Base-by-base conservation (phyloP, 1,140 invertebrate genomes). In the Bombus balteatus region DNA sequence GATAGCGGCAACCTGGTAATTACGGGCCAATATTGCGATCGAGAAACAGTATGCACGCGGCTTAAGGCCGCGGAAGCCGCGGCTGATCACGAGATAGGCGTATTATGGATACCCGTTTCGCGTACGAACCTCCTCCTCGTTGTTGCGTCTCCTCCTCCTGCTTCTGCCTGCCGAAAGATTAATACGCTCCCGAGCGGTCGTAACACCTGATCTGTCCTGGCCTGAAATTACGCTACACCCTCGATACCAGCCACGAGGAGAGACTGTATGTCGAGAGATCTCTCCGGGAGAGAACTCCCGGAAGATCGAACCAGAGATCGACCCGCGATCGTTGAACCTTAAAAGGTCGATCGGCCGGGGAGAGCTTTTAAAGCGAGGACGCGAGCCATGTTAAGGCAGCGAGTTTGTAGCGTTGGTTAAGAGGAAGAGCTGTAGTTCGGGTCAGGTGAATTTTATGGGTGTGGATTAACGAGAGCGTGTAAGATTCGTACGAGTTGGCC, bases 61-160 rank as follows among this genome's bases (percentile, higher is more conserved):
- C 87, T 88, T 88, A 70, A 86, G 82, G 74, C 87, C 66, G 87
- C 75, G 82, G 75, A 70, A 84, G 82, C 74, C 32, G 59, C 90
- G 91, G 80, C 88, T 87, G 92, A 93, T 93, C 92, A 90, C 93
- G 90, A 94, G 93, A 94, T 94, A 94, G 92, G 91, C 92, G 91
- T 94, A 94, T 92, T 90, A 92, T 89, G 92, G 91, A 93, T 92
- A 93, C 92, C 91, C 90, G 91, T 90, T 91, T 90, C 87, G 85
- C 85, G 76, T 81, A 73, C 85, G 85, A 81, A 85, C 81, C 65
- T 73, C 74, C 81, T 78, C 76, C 79, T 65, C 37, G 72, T 79
- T 53, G 74, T 76, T n/a, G 68, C 65, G 73, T 62, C 57, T 77
- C 57, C 75, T 71, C 47, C 72, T 79, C 73, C 89, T 88, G 80